A percentile compares a stretch with the other conserved stretches of the same genome.
phyloP scores from a whole-genome alignment of 2,113 vertebrate genomes.

The Pimephales promelas region DNA sequence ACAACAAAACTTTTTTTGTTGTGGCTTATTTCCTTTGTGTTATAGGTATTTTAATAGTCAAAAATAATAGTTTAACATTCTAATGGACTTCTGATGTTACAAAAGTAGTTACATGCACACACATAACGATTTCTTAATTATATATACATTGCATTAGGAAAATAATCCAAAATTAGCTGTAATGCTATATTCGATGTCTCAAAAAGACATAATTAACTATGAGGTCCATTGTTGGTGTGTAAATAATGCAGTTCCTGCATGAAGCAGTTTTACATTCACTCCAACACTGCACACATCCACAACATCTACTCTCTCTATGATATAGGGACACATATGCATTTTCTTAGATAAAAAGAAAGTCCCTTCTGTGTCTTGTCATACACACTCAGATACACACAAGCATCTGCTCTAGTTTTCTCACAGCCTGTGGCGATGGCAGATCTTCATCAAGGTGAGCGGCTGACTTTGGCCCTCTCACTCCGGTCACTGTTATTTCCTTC shows the following conservation, averaged over 20 bases:
- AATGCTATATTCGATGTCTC: too few relatives aligned
- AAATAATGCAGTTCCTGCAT: conserved; percentile 7
- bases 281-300: not conserved
- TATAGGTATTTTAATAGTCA: not conserved
- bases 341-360: not conserved
- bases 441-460: conserved; percentile 27
- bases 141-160: too few relatives aligned
- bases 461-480: conserved; percentile 25
- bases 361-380: not conserved
- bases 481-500: not conserved
- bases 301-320: not conserved
- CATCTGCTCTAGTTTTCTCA: conserved; percentile 13
- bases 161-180: too few relatives aligned
- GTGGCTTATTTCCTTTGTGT: too few relatives aligned
- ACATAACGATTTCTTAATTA: too few relatives aligned
- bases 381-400: not conserved
- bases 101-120: too few relatives aligned
- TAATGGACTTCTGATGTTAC: too few relatives aligned
- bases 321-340: not conserved
- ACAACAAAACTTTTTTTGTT: too few relatives aligned
- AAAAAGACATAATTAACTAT: not conserved
- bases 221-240: not conserved
- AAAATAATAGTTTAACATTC: too few relatives aligned
- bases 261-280: conserved; percentile 14
- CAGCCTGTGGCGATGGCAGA: conserved; percentile 13